phyloP scores from a whole-genome alignment of 2,113 vertebrate genomes.

The Falco punctatus region DNA sequence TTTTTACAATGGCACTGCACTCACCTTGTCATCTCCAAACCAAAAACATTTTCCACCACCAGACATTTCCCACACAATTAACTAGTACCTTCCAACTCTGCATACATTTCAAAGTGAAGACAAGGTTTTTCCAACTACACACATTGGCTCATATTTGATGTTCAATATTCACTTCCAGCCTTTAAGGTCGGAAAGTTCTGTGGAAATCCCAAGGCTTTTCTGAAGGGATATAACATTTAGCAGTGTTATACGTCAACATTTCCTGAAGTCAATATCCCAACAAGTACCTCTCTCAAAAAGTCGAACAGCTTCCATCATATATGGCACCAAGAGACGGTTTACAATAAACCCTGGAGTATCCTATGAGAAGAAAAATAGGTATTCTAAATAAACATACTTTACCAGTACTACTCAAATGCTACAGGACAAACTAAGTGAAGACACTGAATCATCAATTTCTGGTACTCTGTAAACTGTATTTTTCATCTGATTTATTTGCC shows the following conservation, averaged over 20 bases:
- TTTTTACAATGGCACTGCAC: neutral
- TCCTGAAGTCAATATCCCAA: neutral
- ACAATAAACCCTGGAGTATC: slow-evolving; percentile 97
- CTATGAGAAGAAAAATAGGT: slow-evolving; percentile 61
- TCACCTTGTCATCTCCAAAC: neutral
- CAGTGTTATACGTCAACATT: neutral
- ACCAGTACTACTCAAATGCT: neutral
- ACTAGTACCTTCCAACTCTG: neutral
- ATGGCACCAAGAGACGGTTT: slow-evolving; percentile 93
- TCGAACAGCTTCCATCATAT: slow-evolving; percentile 88
- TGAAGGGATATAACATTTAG: neutral
- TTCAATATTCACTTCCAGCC: neutral
- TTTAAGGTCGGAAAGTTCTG: neutral
- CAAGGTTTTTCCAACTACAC: neutral
- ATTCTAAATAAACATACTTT: neutral
- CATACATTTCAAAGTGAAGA: neutral
- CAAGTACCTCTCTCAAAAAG: slow-evolving; percentile 89
- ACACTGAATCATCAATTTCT: neutral
- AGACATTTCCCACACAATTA: neutral
- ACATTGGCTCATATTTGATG: neutral
- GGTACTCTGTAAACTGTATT: neutral
- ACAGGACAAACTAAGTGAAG: neutral
- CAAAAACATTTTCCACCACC: neutral
- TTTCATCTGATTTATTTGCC: neutral
- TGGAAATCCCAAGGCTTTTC: neutral